phyloP scores from a whole-genome alignment of 2,888 invertebrate species.

The Ctenicera cuprea region DNA sequence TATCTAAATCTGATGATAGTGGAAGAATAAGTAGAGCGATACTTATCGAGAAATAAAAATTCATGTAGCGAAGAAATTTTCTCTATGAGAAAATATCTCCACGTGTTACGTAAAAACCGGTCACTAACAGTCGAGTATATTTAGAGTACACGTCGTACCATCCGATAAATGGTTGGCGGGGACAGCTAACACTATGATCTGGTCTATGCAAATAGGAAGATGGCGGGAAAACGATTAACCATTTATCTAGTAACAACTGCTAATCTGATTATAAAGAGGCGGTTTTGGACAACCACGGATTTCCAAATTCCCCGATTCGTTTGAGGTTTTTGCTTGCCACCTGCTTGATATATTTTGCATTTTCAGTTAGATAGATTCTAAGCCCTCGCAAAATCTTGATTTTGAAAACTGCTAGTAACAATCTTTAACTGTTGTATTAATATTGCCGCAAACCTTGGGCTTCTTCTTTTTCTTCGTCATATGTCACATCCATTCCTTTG shows the following conservation, averaged over 20 bases:
- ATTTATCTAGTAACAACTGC: constrained; percentile 19
- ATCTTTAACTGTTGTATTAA: no score
- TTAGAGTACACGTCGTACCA: constrained; percentile 38
- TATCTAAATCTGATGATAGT: not conserved
- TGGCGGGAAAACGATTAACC: constrained; percentile 30
- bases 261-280: constrained; percentile 36
- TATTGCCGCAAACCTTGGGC: no score
- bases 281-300: constrained; percentile 10
- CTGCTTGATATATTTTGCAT: not conserved
- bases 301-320: constrained; percentile 8
- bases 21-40: constrained; percentile 14
- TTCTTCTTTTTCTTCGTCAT: no score
- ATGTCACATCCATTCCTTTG: not conserved
- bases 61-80: constrained; percentile 20
- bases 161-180: constrained; percentile 33
- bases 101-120: constrained; percentile 44
- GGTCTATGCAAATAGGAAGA: constrained; percentile 42
- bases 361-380: not conserved
- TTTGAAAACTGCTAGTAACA: no score
- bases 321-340: not conserved
- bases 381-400: no score
- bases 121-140: constrained; percentile 40
- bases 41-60: constrained; percentile 1
- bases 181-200: constrained; percentile 18
- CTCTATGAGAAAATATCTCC: constrained; percentile 29